A percentile compares a stretch with the other conserved stretches of the same genome.
These are phyloP conservation scores for Oasisia sp. DNA, from an alignment of 2,888 invertebrate species.

Conservation along the genomic window DNA sequence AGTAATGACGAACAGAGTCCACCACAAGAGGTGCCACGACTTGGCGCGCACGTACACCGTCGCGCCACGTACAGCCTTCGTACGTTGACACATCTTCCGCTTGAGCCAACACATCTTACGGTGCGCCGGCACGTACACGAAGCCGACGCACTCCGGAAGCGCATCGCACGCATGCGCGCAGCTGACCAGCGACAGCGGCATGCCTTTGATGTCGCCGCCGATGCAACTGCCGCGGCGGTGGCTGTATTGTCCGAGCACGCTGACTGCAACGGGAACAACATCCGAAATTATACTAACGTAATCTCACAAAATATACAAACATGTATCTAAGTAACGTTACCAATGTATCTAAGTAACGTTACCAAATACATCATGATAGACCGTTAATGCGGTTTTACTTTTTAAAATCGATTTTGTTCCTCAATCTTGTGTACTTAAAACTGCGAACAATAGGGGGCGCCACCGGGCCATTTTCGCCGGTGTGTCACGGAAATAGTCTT, in stretches of 20 bases:
- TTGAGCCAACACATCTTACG: constrained; percentile 26
- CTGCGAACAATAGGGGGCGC: no score
- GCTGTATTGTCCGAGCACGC: constrained; percentile 7
- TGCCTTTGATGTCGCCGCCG: constrained; percentile 24
- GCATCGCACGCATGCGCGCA: constrained; percentile 22
- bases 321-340: no score
- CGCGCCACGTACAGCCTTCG: constrained; percentile 8
- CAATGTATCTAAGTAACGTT: background rate
- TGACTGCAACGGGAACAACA: background rate
- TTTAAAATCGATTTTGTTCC: no score
- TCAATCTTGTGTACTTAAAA: no score
- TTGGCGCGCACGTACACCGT: constrained; percentile 17
- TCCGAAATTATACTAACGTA: background rate
- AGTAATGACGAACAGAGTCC: background rate
- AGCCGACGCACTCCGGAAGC: constrained; percentile 24
- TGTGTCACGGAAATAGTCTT: no score
- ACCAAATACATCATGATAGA: background rate
- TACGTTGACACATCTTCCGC: constrained; percentile 1
- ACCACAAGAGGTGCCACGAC: background rate
- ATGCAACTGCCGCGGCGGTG: constrained; percentile 19
- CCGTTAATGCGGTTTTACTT: background rate
- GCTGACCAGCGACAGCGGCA: background rate
- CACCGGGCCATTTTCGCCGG: no score
- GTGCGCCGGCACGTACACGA: constrained; percentile 23
- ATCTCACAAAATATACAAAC: no score